Evolutionary conservation across 1,140 invertebrate genomes (phyloP), one percentile per base, ranked within the genome.

Genomic region (Potamilus streckersoni): DNA sequence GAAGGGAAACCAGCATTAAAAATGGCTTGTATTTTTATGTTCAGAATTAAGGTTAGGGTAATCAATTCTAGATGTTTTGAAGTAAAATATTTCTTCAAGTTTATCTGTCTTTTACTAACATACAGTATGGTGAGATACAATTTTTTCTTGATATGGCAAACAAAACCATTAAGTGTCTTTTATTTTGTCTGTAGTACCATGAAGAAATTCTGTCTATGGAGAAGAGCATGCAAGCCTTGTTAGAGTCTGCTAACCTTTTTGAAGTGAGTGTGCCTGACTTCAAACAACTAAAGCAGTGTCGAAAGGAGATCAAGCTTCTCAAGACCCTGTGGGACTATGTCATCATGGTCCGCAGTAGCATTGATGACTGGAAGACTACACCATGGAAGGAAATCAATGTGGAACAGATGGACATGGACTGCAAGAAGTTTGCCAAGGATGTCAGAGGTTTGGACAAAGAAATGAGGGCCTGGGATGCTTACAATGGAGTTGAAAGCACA

Each of bases 321-420:
- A 98, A 98, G 92, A 94, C 96, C 92, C 91, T 98, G 8, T 98
- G 97, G 97, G 97, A 98, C 90, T 98, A 98, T 87, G 94, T 96
- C 2, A 93, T 94, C 85, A 96, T 98, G 76, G 96, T 99, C 0
- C 92, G 93, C 80, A 96, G 95, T n/a, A 95, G 94, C 84, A 96
- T 99, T 69, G 94, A 97, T 84, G 95, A 97, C 86, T 98, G 97
- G 97, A 98, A 98, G 90, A 97, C 95, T 12, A 98, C 96, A 1
- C 95, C 95, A 3, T 99, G 97, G 97, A 93, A 95, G 69, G 96
- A 97, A 87, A 96, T 98, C 67, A 96, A 98, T 90, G 96, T 98
- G 59, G 97, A 99, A 90, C 97, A 97, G 85, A 98, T 99, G 96
- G 97, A 99, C 85, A 96, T 98, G 81, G 97, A 98, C 90, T 98